These are phyloP conservation scores for Progne subis DNA, from an alignment of 2,113 vertebrate genomes.

Conservation along the genomic window DNA sequence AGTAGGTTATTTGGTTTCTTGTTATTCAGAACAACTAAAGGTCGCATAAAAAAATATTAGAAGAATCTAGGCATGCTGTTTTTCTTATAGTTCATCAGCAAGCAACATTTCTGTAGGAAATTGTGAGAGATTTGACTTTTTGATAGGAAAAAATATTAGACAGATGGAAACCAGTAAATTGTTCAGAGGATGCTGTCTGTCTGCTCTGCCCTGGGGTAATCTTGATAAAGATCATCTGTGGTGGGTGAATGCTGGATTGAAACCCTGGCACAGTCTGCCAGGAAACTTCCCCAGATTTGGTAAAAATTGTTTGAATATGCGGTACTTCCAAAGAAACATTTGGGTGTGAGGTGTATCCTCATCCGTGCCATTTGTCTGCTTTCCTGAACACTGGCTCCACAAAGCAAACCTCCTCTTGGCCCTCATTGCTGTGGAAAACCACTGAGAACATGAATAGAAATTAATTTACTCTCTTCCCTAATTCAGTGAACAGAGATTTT, in stretches of 20 bases:
- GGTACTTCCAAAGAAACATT: neutral
- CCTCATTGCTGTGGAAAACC: neutral
- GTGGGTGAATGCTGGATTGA: neutral
- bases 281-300: neutral
- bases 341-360: fast-evolving
- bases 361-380: neutral
- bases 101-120: neutral
- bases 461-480: neutral
- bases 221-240: neutral
- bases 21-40: neutral
- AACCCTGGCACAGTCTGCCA: neutral
- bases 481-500: neutral
- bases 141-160: neutral
- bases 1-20: neutral
- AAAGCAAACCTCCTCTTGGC: neutral
- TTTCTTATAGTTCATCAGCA: neutral
- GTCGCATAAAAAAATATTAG: neutral
- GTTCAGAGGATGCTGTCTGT: neutral
- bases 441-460: neutral
- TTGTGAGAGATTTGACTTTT: neutral
- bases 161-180: neutral
- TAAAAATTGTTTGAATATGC: neutral
- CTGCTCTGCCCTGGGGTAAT: neutral
- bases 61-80: neutral
- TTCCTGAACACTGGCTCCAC: neutral